Conservation (phyloP, 2,888 invertebrate genomes). For the Patella ulyssiponensis region DNA sequence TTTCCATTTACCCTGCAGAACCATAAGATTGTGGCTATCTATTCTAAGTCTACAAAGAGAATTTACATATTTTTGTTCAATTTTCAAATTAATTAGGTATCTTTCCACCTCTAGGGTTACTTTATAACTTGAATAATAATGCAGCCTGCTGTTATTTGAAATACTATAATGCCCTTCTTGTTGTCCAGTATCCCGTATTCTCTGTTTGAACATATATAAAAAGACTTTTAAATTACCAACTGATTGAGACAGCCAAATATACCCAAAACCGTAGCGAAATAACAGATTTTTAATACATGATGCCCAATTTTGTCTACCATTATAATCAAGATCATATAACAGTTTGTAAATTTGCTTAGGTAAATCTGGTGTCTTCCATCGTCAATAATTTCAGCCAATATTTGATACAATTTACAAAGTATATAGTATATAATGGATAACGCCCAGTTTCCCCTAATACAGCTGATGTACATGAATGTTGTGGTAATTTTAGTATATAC, state of each 20-base stretch:
- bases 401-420: not conserved
- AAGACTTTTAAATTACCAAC: not conserved
- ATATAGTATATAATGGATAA: not conserved
- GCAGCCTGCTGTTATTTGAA: not conserved
- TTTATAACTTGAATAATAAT: not conserved
- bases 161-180: too few species aligned
- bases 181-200: too few species aligned
- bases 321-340: not conserved
- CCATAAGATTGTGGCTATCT: not conserved
- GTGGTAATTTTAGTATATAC: not conserved
- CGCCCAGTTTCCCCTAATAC: conserved; percentile 13
- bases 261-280: not conserved
- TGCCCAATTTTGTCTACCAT: too few species aligned
- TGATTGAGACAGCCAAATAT: not conserved
- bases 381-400: conserved; percentile 6
- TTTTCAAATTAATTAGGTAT: not conserved
- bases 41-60: not conserved
- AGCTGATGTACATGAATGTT: conserved; percentile 1
- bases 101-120: not conserved
- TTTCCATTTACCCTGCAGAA: not conserved
- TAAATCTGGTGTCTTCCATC: not conserved
- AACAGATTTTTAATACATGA: not conserved
- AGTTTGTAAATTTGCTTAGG: not conserved
- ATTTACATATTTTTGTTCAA: not conserved
- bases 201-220: not conserved